Percentiles rank a stretch among this genome's conserved stretches.
phyloP scores from a whole-genome alignment of 1,140 invertebrate species.

The Centruroides vittatus region DNA sequence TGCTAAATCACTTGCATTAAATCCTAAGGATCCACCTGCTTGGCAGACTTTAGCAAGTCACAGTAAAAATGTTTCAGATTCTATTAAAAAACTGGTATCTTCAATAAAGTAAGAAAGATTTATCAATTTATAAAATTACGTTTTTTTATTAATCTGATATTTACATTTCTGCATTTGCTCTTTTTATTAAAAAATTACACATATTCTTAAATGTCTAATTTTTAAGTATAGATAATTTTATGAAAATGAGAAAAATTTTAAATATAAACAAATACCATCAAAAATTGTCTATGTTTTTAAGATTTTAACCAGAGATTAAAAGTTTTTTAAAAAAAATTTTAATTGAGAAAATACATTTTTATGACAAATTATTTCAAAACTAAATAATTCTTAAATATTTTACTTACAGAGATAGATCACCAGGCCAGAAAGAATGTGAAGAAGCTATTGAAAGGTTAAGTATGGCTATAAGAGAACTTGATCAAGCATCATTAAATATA shows the following conservation, averaged over 20 bases:
- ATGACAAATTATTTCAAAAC: not conserved
- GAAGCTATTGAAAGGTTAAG: slow-evolving; percentile 63
- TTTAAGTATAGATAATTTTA: too few species aligned
- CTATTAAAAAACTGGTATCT: slow-evolving; percentile 82
- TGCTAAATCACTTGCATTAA: slow-evolving; percentile 73
- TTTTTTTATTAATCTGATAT: too few species aligned
- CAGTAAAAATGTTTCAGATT: slow-evolving; percentile 88
- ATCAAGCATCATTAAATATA: slow-evolving; percentile 69
- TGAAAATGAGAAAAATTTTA: too few species aligned
- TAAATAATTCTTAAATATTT: not conserved
- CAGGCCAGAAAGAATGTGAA: slow-evolving; percentile 86
- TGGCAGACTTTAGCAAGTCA: slow-evolving; percentile 87
- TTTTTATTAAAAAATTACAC: too few species aligned
- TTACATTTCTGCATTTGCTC: too few species aligned
- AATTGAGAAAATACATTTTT: not conserved
- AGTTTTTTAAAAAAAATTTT: too few species aligned
- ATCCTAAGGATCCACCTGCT: slow-evolving; percentile 74
- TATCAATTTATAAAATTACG: too few species aligned
- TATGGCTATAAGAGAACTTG: slow-evolving; percentile 58
- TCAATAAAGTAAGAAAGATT: slow-evolving; percentile 44
- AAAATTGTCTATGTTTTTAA: too few species aligned
- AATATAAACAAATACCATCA: too few species aligned
- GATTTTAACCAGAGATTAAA: too few species aligned
- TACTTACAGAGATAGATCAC: slow-evolving; percentile 55
- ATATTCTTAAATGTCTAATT: too few species aligned